Conservation (phyloP, 2,113 vertebrate species). For the Halcyon senegalensis region DNA sequence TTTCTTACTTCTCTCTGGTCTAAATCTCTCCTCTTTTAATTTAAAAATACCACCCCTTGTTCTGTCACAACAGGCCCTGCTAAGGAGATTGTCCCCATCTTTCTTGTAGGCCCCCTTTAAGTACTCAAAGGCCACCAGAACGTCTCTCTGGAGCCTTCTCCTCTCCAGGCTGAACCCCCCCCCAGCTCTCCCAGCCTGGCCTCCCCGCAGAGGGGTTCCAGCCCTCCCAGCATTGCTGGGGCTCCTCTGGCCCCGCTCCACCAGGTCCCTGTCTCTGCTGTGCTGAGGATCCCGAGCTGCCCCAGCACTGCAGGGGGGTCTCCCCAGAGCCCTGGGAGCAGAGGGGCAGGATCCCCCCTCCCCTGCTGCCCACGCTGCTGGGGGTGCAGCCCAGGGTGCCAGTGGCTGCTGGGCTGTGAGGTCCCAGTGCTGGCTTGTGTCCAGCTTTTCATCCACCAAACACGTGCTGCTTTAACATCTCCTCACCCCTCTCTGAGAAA, state of each 20-base stretch:
- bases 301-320: too few relatives aligned
- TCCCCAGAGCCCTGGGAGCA: background rate
- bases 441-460: background rate
- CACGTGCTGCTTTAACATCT: background rate
- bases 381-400: background rate
- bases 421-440: background rate
- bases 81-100: background rate
- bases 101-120: background rate
- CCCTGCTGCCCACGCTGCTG: background rate
- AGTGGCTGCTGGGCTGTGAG: background rate
- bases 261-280: too few relatives aligned
- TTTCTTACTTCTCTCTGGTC: background rate
- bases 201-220: too few relatives aligned
- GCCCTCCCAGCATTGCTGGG: too few relatives aligned
- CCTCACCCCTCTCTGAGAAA: background rate
- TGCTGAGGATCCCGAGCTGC: too few relatives aligned
- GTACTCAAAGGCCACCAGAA: background rate
- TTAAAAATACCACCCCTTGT: background rate
- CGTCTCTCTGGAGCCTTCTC: background rate
- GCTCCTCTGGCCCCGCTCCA: too few relatives aligned
- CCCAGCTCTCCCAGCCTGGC: background rate
- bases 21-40: background rate
- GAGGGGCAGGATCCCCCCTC: background rate
- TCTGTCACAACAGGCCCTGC: background rate
- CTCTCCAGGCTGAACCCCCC: background rate